phyloP scores from a whole-genome alignment of 2,888 invertebrate species.

The Eurois occulta region DNA sequence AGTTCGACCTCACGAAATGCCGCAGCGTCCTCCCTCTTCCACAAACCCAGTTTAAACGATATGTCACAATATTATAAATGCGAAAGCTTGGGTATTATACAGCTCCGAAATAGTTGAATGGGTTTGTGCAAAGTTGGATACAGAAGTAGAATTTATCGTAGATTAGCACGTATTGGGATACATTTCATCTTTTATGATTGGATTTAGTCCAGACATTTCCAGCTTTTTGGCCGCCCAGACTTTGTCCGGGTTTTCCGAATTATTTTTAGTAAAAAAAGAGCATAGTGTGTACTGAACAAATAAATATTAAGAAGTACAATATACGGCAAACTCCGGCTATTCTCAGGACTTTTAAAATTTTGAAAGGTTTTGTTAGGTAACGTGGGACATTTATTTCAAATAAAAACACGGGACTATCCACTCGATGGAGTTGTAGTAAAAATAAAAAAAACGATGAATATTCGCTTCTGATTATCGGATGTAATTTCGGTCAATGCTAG shows the following conservation, averaged over 20 bases:
- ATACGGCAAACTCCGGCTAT: neutral
- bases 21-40: slow-evolving; percentile 45
- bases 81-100: slow-evolving; percentile 24
- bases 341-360: neutral
- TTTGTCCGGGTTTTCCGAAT: neutral
- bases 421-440: neutral
- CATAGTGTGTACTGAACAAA: neutral
- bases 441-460: slow-evolving; percentile 13
- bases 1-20: slow-evolving; percentile 53
- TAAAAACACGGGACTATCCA: neutral
- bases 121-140: slow-evolving; percentile 1
- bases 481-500: slow-evolving; percentile 62
- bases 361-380: neutral
- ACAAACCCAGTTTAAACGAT: slow-evolving; percentile 41
- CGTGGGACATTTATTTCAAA: neutral
- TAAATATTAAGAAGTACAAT: neutral
- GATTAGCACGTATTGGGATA: neutral
- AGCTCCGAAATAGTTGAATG: slow-evolving; percentile 10
- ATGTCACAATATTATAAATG: slow-evolving; percentile 60
- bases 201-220: neutral
- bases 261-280: neutral
- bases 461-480: slow-evolving; percentile 37
- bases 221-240: neutral
- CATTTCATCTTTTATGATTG: neutral
- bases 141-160: neutral